Evolutionary conservation across 2,888 invertebrate genomes (phyloP).

Genomic region (Acleris sparsana): DNA sequence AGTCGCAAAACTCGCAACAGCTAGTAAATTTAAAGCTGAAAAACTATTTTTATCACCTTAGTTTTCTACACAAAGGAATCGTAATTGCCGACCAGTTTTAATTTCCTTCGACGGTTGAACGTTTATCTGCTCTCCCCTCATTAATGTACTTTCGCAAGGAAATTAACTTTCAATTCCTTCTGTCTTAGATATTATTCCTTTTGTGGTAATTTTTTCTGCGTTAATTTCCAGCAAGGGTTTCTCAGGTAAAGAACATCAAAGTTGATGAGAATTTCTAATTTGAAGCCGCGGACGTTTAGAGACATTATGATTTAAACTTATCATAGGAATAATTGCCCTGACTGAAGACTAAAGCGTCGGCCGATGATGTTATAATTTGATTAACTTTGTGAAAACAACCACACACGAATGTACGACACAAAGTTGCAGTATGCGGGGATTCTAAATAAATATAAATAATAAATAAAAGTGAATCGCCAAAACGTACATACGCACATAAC

Average conservation of each 20-base stretch:
- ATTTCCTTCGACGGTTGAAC: constrained; percentile 24
- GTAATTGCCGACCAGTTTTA: constrained; percentile 6
- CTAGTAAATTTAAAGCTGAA: too few relatives aligned
- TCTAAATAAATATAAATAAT: too few relatives aligned
- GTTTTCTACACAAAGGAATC: background rate
- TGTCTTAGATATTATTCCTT: constrained; percentile 30
- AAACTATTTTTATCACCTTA: too few relatives aligned
- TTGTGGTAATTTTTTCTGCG: constrained; percentile 18
- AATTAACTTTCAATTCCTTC: constrained; percentile 29
- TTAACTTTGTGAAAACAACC: too few relatives aligned
- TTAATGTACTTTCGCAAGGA: constrained; percentile 18
- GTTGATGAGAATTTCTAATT: constrained; percentile 32
- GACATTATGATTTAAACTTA: constrained; percentile 21
- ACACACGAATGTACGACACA: too few relatives aligned
- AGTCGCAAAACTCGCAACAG: too few relatives aligned
- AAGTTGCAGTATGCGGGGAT: too few relatives aligned
- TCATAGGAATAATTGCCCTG: too few relatives aligned
- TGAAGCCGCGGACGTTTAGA: constrained; percentile 19
- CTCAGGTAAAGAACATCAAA: constrained; percentile 36
- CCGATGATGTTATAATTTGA: too few relatives aligned
- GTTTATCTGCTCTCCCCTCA: constrained; percentile 23
- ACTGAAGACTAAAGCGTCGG: too few relatives aligned
- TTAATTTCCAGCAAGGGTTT: constrained; percentile 25
- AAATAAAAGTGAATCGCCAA: too few relatives aligned
- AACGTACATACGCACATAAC: too few relatives aligned